Evolutionary conservation across 2,797 vertebrate genomes (phyloP), one percentile per base, ranked within the genome.

Genomic region (Lemur catta): DNA sequence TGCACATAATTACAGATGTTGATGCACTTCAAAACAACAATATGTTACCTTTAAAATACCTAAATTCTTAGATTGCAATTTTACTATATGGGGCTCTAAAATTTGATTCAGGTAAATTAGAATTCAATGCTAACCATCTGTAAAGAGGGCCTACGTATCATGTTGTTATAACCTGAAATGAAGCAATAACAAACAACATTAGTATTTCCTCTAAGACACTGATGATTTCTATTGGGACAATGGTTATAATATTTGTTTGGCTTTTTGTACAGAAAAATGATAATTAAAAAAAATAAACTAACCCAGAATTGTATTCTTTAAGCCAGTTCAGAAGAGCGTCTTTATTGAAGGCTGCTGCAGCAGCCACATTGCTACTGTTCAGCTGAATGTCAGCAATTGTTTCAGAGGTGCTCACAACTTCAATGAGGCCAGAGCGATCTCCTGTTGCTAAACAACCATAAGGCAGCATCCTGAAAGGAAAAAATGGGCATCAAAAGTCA

Each of bases 331-430:
- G 98, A 96, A 99, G 98, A 1, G 99, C 99, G 0, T 99, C 99
- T 97, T 99, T 99, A 98, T 99, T 99, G 98, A 99, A 99, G 78
- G 99, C 99, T 1, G 99, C 99, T 0, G 99, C 98, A 0, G 99
- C 99, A 55, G 99, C 99, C 97, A 99, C 99, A 2, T 99, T 99
- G 98, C 99, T 99, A 98, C 99, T 99, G 96, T 99, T 99, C 97
- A 99, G 99, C 98, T 99, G 99, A 98, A 99, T 99, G 98, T 99
- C 99, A 86, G 99, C 99, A 82, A 99, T 99, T 6, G 99, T 99
- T 97, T 99, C 99, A 43, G 99, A 99, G 0, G 99, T 99, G 26
- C 99, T 99, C 71, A 99, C 99, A 2, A 99, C 99, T 98, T 99
- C 99, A 38, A 99, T 99, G 97, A 99, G 98, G 94, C 99, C 99